phyloP scores from a whole-genome alignment of 1,140 invertebrate species.

The Mya arenaria region DNA sequence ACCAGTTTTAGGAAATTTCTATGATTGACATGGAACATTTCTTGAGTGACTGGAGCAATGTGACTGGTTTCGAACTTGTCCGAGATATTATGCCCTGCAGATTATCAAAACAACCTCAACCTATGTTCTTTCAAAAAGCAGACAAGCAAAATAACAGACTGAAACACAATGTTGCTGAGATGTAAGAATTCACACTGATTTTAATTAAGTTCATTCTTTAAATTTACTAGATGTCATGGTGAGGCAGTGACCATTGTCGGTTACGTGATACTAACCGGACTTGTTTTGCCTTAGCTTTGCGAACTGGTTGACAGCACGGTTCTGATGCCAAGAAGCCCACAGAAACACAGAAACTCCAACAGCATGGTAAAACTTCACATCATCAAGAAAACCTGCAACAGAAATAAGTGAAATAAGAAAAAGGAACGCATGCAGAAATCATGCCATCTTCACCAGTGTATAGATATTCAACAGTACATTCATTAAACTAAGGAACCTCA shows the following conservation, averaged over 20 bases:
- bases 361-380: slow-evolving; percentile 29
- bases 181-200: not conserved
- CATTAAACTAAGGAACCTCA: too few relatives aligned
- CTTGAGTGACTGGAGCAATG: too few relatives aligned
- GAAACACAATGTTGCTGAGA: not conserved
- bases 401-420: too few relatives aligned
- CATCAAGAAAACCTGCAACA: too few relatives aligned
- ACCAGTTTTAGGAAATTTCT: too few relatives aligned
- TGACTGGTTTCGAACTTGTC: too few relatives aligned
- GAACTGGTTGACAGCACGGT: slow-evolving; percentile 15
- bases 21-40: too few relatives aligned
- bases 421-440: too few relatives aligned
- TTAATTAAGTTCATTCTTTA: not conserved
- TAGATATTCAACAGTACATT: too few relatives aligned
- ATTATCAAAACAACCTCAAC: not conserved
- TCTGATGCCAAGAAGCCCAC: slow-evolving; percentile 41
- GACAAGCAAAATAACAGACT: not conserved
- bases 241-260: too few relatives aligned
- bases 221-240: too few relatives aligned
- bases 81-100: not conserved
- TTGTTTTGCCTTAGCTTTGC: slow-evolving; percentile 45
- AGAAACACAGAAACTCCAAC: slow-evolving; percentile 34
- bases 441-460: too few relatives aligned
- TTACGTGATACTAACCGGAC: slow-evolving; percentile 20
- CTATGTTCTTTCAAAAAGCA: not conserved